Evolutionary conservation across 1,140 invertebrate species (phyloP).

Genomic region (Platorchestia sp.): DNA sequence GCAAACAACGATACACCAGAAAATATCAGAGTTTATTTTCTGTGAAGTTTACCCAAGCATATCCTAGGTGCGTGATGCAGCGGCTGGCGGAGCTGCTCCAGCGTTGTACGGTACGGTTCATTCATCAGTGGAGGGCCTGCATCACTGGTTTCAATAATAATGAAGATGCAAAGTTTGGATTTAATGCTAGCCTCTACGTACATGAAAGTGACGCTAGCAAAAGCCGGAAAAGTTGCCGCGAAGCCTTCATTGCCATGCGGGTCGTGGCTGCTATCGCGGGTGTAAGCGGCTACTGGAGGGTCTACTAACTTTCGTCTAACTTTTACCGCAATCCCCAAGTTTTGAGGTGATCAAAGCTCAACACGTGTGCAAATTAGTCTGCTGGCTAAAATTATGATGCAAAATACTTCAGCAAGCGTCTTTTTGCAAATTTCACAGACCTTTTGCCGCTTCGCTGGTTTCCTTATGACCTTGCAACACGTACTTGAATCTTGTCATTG

Average conservation of each 20-base stretch:
- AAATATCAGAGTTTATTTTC: not conserved
- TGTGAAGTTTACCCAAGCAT: not conserved
- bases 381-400: slow-evolving; percentile 2
- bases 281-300: not conserved
- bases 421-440: not conserved
- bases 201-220: not conserved
- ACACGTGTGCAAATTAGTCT: slow-evolving; percentile 38
- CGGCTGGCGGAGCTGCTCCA: not conserved
- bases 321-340: slow-evolving; percentile 13
- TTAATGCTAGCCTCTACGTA: not conserved
- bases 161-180: not conserved
- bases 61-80: not conserved
- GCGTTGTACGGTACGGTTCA: not conserved
- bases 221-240: not conserved
- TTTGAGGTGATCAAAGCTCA: slow-evolving; percentile 21
- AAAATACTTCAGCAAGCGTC: not conserved
- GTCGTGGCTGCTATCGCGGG: not conserved
- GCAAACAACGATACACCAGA: not conserved
- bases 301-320: slow-evolving; percentile 9
- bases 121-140: not conserved
- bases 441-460: not conserved
- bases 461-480: not conserved
- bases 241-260: not conserved
- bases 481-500: not conserved
- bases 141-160: not conserved